Evolutionary conservation across 2,113 vertebrate species (phyloP).

Genomic region (Atlantisia rogersi): DNA sequence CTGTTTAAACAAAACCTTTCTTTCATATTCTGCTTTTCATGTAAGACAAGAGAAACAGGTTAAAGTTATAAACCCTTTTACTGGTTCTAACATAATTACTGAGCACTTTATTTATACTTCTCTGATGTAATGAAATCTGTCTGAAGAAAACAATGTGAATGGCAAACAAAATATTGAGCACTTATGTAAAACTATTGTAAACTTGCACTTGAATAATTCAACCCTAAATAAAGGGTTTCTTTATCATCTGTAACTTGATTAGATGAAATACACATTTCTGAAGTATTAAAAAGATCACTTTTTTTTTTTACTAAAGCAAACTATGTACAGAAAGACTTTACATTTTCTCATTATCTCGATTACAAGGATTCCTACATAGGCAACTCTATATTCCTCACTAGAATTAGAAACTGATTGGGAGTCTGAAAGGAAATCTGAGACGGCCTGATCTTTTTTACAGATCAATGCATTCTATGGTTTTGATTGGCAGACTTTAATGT

Average conservation of each 20-base stretch:
- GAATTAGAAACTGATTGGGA: background rate
- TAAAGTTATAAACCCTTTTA: background rate
- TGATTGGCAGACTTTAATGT: background rate
- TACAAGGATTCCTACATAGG: background rate
- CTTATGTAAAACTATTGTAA: background rate
- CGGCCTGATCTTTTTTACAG: background rate
- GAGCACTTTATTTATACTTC: background rate
- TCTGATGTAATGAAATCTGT: background rate
- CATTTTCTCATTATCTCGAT: background rate
- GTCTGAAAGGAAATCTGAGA: background rate
- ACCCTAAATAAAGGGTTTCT: fast-evolving
- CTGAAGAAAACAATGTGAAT: background rate
- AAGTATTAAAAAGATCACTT: background rate
- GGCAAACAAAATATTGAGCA: background rate
- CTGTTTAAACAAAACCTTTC: background rate
- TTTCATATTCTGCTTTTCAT: background rate
- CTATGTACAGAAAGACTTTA: background rate
- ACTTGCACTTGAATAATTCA: background rate
- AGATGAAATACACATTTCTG: background rate
- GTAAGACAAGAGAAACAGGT: background rate
- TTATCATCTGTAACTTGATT: background rate
- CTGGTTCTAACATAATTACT: background rate
- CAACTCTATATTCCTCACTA: background rate
- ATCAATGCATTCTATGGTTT: background rate
- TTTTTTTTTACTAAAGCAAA: background rate